Conservation (phyloP, 2,888 invertebrate genomes). For the Protophormia terraenovae region DNA sequence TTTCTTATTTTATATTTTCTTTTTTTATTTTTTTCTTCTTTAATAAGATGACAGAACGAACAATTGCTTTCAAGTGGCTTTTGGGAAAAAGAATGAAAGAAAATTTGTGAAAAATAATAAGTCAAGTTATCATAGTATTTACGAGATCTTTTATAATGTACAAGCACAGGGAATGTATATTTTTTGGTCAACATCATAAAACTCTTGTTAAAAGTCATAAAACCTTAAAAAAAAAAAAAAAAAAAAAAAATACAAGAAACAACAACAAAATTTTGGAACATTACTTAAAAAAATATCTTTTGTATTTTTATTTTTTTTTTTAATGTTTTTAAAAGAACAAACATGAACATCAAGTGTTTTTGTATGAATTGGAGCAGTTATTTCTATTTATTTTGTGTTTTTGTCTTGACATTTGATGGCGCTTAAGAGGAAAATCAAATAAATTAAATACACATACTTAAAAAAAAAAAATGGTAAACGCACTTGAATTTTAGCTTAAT, state of each 20-base stretch:
- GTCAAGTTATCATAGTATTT: not conserved
- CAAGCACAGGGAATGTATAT: not conserved
- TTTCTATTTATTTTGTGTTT: not conserved
- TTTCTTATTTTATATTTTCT: not conserved
- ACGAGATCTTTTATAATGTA: too few species aligned
- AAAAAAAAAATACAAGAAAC: not conserved
- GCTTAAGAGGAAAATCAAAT: too few species aligned
- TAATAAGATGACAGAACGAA: not conserved
- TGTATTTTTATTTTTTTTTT: too few species aligned
- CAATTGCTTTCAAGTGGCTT: not conserved
- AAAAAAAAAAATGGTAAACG: too few species aligned
- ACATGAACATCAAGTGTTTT: not conserved
- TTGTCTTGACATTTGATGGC: too few species aligned
- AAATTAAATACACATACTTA: too few species aligned
- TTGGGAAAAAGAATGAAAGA: not conserved
- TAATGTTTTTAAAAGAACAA: too few species aligned
- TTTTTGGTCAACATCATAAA: not conserved
- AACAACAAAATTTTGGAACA: not conserved
- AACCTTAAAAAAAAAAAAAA: not conserved
- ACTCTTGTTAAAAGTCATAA: not conserved
- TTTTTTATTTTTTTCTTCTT: not conserved
- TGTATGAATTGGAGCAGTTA: not conserved
- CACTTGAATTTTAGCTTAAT: too few species aligned
- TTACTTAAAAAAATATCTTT: not conserved
- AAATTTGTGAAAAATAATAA: not conserved